phyloP scores from a whole-genome alignment of 2,888 invertebrate species.

The Zele albiditarsus region DNA sequence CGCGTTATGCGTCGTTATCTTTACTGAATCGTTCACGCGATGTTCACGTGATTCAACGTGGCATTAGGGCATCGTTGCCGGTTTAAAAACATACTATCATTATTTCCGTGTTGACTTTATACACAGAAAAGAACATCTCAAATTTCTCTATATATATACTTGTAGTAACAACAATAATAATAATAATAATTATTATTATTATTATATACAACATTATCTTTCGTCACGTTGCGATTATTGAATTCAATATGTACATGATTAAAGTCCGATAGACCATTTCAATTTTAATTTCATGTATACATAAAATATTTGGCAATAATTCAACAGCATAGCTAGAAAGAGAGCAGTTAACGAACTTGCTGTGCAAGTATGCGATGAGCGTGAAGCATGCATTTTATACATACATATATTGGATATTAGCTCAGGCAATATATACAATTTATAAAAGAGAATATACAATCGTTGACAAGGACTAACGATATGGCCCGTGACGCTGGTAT shows the following conservation, averaged over 20 bases:
- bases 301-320: not conserved
- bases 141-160: not conserved
- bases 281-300: not conserved
- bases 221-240: not conserved
- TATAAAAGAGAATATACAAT: not conserved
- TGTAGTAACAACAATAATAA: no score
- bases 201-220: no score
- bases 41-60: constrained; percentile 33
- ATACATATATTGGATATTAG: no score
- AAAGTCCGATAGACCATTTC: not conserved
- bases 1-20: constrained; percentile 6
- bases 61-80: constrained; percentile 1
- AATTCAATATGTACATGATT: not conserved
- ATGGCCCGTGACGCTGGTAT: not conserved
- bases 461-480: not conserved
- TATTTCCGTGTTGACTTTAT: not conserved
- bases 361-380: no score
- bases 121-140: not conserved
- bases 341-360: no score
- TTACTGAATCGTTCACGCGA: constrained; percentile 28
- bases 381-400: no score
- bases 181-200: no score
- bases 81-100: not conserved
- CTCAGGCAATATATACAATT: no score
- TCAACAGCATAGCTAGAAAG: no score